These are phyloP conservation scores for Callopanchax toddi DNA, from an alignment of 2,113 vertebrate genomes.

Conservation along the genomic window DNA sequence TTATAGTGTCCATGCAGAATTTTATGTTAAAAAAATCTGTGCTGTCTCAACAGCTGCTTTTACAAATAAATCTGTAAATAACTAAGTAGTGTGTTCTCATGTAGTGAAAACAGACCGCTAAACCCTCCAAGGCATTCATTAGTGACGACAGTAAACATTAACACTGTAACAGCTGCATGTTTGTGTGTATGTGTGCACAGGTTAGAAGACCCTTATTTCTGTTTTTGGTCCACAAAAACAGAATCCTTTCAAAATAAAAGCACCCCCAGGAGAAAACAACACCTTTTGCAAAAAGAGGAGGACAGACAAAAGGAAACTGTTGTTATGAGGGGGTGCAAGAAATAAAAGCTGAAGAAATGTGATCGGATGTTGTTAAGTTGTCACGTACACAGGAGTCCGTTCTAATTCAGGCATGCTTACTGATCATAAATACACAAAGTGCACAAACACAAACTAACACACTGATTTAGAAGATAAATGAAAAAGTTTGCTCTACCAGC, in stretches of 20 bases:
- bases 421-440: conserved; percentile 35
- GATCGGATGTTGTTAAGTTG: no score
- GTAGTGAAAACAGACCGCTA: background rate
- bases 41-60: background rate
- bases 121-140: conserved; percentile 11
- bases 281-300: conserved; percentile 3
- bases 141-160: conserved; percentile 13
- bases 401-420: conserved; percentile 43
- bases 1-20: no score
- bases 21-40: no score
- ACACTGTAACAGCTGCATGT: background rate
- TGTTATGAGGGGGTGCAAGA: background rate
- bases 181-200: background rate
- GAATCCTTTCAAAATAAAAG: conserved; percentile 10
- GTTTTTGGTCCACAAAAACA: conserved; percentile 4
- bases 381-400: background rate
- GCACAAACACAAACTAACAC: conserved; percentile 14
- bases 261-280: background rate
- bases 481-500: conserved; percentile 25
- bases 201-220: conserved; percentile 1
- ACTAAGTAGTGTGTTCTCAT: background rate
- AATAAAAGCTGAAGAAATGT: no score
- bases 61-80: background rate
- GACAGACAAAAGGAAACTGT: background rate
- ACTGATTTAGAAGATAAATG: background rate